phyloP scores from a whole-genome alignment of 2,113 vertebrate species.

The Tachycineta bicolor region DNA sequence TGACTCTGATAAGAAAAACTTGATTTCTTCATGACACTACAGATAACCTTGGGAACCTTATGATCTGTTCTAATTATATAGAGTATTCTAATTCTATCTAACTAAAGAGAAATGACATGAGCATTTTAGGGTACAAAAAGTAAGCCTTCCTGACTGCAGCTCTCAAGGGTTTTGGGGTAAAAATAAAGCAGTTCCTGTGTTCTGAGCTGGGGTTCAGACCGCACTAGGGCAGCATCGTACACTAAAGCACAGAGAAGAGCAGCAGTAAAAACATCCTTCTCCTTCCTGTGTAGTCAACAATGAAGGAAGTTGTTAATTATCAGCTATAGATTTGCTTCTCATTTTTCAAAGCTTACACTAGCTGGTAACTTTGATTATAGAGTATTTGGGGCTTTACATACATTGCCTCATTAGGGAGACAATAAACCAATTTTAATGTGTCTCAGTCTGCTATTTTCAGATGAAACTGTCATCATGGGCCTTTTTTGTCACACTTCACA shows the following conservation, averaged over 20 bases:
- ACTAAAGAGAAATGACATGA: constrained; percentile 77
- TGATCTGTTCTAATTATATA: constrained; percentile 83
- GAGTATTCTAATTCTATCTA: constrained; percentile 79
- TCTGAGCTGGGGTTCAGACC: background rate
- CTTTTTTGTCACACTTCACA: constrained; percentile 67
- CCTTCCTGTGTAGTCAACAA: background rate
- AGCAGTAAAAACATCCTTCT: background rate
- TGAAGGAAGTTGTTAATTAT: constrained; percentile 47
- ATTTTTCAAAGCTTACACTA: constrained; percentile 35
- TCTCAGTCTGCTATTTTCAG: constrained; percentile 59
- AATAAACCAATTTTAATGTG: constrained; percentile 66
- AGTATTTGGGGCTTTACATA: constrained; percentile 52
- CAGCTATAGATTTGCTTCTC: background rate
- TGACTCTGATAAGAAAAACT: constrained; percentile 63
- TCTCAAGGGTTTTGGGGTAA: constrained; percentile 65
- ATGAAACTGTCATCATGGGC: constrained; percentile 61
- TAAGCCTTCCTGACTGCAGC: constrained; percentile 64
- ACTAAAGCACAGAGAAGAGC: background rate
- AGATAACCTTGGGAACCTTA: constrained; percentile 72
- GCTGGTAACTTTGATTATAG: constrained; percentile 57
- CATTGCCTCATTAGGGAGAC: constrained; percentile 60
- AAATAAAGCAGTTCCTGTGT: constrained; percentile 78
- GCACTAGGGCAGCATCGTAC: fast-evolving
- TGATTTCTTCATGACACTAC: constrained; percentile 71
- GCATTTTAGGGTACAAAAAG: constrained; percentile 61